Evolutionary conservation across 2,888 invertebrate species (phyloP).

Genomic region (Pollenia amentaria): DNA sequence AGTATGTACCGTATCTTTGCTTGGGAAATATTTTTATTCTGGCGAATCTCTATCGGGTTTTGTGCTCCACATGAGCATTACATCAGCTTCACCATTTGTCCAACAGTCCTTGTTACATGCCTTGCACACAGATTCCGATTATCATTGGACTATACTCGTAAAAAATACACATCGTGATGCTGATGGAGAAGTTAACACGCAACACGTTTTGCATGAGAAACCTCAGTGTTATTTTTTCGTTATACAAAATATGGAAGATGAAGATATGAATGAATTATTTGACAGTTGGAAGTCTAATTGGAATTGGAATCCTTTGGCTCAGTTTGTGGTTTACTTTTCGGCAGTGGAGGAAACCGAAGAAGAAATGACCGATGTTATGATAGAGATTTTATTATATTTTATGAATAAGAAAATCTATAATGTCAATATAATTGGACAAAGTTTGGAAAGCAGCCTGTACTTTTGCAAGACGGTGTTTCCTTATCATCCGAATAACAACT

Average conservation of each 20-base stretch:
- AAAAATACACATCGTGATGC: constrained; percentile 16
- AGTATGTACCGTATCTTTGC: constrained; percentile 77
- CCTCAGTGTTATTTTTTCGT: constrained; percentile 83
- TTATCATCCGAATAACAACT: constrained; percentile 82
- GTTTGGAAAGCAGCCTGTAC: constrained; percentile 78
- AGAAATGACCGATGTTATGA: constrained; percentile 81
- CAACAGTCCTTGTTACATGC: constrained; percentile 77
- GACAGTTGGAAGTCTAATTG: constrained; percentile 79
- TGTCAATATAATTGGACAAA: constrained; percentile 82
- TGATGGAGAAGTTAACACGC: background rate
- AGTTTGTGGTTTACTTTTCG: constrained; percentile 81
- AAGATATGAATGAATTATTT: constrained; percentile 80
- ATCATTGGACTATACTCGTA: constrained; percentile 78
- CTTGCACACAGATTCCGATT: constrained; percentile 72
- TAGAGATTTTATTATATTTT: constrained; percentile 79
- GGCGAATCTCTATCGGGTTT: constrained; percentile 79
- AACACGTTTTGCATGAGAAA: constrained; percentile 78
- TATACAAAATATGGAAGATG: constrained; percentile 79
- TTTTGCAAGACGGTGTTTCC: constrained; percentile 82
- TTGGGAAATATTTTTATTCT: constrained; percentile 80
- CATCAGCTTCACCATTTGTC: constrained; percentile 69
- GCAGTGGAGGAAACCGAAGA: constrained; percentile 79
- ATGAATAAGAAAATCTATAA: constrained; percentile 82
- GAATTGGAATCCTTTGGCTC: constrained; percentile 84
- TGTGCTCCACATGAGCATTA: constrained; percentile 78